These are phyloP conservation scores for Botia almorhae DNA, from an alignment of 2,797 vertebrate genomes.

Conservation along the genomic window DNA sequence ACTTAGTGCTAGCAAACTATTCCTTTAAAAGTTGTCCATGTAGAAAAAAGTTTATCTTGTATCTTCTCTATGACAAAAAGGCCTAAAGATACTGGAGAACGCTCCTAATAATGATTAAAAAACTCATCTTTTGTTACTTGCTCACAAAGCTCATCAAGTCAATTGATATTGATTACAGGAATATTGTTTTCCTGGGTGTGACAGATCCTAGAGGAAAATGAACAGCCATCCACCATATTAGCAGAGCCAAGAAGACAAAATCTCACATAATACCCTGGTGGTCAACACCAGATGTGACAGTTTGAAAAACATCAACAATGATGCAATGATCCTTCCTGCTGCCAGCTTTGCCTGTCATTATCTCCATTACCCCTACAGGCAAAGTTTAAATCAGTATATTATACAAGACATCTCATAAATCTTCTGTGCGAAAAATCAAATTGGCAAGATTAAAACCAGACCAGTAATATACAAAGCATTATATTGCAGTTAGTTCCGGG, in stretches of 20 bases:
- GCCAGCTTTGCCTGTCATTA: slow-evolving; percentile 5
- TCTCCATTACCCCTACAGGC: background rate
- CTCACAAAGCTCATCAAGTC: too few species aligned
- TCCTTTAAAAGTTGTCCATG: too few species aligned
- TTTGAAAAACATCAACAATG: slow-evolving; percentile 40
- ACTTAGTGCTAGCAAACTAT: background rate
- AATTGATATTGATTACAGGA: background rate
- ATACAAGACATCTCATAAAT: background rate
- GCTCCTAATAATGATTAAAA: too few species aligned
- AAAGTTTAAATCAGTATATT: slow-evolving; percentile 1
- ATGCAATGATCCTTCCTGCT: slow-evolving; percentile 29
- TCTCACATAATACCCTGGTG: slow-evolving; percentile 27
- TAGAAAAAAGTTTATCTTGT: too few species aligned
- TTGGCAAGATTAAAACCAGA: background rate
- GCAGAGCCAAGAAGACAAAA: background rate
- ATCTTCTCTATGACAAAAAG: too few species aligned
- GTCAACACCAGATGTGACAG: slow-evolving; percentile 38
- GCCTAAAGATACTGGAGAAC: too few species aligned
- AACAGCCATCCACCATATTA: slow-evolving; percentile 1
- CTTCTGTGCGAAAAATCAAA: background rate
- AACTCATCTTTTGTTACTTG: too few species aligned
- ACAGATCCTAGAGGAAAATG: slow-evolving; percentile 10
- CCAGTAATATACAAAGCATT: background rate
- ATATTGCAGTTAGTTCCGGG: background rate
- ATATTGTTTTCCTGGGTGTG: slow-evolving; percentile 19